These are phyloP conservation scores for Salvelinus alpinus DNA, from an alignment of 2,113 vertebrate genomes.

Conservation along the genomic window DNA sequence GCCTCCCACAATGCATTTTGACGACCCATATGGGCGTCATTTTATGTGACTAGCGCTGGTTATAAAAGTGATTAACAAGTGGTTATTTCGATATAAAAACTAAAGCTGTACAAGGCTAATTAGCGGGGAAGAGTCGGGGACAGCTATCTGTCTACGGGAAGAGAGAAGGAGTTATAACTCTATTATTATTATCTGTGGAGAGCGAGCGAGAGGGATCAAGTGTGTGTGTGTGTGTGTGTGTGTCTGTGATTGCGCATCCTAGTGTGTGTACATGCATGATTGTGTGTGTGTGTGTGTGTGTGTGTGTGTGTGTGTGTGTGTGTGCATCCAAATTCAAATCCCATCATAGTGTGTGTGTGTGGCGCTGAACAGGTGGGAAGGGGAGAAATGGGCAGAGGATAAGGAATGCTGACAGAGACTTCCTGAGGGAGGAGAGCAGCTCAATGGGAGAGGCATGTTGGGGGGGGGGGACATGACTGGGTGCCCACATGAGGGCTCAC, in stretches of 20 bases:
- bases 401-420: slow-evolving; percentile 10
- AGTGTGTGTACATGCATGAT: no score
- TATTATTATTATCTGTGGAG: not conserved
- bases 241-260: no score
- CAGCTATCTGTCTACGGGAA: slow-evolving; percentile 25
- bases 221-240: not conserved
- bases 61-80: slow-evolving; percentile 62
- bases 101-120: slow-evolving; percentile 32
- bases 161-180: slow-evolving; percentile 28
- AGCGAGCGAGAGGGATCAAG: not conserved
- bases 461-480: not conserved
- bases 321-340: not conserved
- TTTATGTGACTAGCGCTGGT: slow-evolving; percentile 47
- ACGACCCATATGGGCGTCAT: slow-evolving; percentile 53
- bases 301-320: not conserved
- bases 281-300: not conserved
- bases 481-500: not conserved
- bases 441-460: slow-evolving; percentile 1
- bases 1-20: slow-evolving; percentile 54
- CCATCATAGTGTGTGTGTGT: not conserved
- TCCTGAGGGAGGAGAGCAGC: slow-evolving; percentile 6
- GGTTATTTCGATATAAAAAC: slow-evolving; percentile 45
- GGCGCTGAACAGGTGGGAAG: slow-evolving; percentile 10
- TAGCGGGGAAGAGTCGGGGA: slow-evolving; percentile 19
- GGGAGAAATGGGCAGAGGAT: slow-evolving; percentile 15